These are phyloP conservation scores for Stramonita haemastoma DNA, from an alignment of 2,888 invertebrate species.

Conservation along the genomic window DNA sequence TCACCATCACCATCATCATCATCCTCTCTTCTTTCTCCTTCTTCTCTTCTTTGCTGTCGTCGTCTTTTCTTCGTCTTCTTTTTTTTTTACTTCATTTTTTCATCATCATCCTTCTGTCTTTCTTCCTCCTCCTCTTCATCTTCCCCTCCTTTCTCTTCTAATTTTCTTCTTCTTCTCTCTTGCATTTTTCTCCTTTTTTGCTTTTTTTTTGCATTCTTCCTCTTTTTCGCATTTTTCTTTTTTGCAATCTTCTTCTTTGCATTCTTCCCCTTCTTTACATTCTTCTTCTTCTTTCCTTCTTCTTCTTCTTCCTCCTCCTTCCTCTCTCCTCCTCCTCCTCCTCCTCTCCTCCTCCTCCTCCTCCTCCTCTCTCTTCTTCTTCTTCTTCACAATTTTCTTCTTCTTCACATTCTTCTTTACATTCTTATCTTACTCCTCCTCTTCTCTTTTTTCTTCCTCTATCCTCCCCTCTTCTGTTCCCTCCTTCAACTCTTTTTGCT, in stretches of 20 bases:
- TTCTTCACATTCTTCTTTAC: not conserved
- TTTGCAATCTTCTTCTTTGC: too few relatives aligned
- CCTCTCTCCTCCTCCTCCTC: constrained; percentile 7
- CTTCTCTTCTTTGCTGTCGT: not conserved
- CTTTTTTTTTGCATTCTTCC: not conserved
- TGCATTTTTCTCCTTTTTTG: not conserved
- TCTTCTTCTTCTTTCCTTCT: constrained; percentile 30
- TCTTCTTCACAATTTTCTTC: not conserved
- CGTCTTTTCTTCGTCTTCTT: not conserved
- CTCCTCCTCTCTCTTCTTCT: not conserved
- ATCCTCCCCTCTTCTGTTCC: not conserved
- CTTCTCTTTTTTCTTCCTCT: constrained; percentile 19
- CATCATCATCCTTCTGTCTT: not conserved
- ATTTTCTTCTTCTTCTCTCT: constrained; percentile 23
- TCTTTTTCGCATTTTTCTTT: not conserved
- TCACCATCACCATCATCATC: not conserved
- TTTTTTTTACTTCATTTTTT: constrained; percentile 2
- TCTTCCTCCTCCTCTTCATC: constrained; percentile 11
- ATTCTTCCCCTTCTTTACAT: constrained; percentile 18
- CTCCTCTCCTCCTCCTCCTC: not conserved
- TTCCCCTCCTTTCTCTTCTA: constrained; percentile 28
- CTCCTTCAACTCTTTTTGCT: not conserved
- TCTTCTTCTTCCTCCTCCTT: not conserved
- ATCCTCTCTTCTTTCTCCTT: too few relatives aligned
- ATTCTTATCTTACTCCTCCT: not conserved